Conservation (phyloP, 2,113 vertebrate genomes). For the Parotia lawesii region DNA sequence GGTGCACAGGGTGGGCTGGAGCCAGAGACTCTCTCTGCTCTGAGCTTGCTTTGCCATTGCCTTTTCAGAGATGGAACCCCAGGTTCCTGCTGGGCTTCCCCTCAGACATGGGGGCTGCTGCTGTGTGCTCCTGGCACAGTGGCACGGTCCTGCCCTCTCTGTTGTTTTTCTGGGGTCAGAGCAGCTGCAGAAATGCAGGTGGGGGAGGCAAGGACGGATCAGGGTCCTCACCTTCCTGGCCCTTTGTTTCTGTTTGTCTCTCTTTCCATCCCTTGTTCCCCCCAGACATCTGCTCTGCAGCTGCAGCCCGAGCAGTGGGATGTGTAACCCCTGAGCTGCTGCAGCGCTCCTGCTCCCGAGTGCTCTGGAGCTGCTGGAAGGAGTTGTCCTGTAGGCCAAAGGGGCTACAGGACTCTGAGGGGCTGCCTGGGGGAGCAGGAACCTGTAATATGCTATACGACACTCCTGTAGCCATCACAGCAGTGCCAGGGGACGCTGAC, state of each 20-base stretch:
- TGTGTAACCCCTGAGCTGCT: not conserved
- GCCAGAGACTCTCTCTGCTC: not conserved
- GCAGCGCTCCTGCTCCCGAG: rapidly evolving
- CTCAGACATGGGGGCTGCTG: not conserved
- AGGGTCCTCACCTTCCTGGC: conserved; percentile 14
- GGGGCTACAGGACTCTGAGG: not conserved
- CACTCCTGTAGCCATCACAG: rapidly evolving
- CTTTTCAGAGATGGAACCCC: not conserved
- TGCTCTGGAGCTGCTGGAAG: not conserved
- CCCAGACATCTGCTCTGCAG: conserved; percentile 45
- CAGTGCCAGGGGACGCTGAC: rapidly evolving
- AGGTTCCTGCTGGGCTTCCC: not conserved
- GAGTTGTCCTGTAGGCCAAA: not conserved
- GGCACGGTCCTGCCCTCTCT: not conserved
- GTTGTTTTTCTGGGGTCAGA: not conserved
- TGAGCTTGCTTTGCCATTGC: not conserved
- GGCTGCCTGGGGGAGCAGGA: not conserved
- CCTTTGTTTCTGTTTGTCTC: conserved; percentile 19
- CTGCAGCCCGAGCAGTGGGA: not conserved
- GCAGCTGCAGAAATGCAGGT: conserved; percentile 9
- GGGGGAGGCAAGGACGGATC: not conserved
- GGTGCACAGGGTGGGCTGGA: not conserved
- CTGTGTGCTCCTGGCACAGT: rapidly evolving
- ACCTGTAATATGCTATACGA: not conserved
- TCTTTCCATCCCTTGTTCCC: not conserved